Conservation (phyloP, 2,113 vertebrate species). For the Muntiacus muntjak region DNA sequence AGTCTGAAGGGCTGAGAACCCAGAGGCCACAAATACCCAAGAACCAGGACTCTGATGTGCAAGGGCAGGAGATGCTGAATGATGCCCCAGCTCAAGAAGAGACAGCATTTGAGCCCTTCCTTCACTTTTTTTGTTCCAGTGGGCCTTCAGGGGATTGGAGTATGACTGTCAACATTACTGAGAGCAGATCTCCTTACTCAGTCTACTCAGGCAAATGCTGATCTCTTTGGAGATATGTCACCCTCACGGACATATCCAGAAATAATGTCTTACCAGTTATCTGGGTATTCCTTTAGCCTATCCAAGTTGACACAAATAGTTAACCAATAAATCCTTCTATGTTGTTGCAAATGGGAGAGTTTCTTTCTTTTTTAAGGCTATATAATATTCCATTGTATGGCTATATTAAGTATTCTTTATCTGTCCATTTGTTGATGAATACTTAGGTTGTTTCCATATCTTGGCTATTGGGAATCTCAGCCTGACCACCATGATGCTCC, state of each 20-base stretch:
- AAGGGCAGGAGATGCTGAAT: not conserved
- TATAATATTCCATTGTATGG: not conserved
- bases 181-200: not conserved
- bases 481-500: not conserved
- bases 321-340: not conserved
- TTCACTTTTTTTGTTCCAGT: not conserved
- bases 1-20: not conserved
- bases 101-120: not conserved
- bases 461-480: not conserved
- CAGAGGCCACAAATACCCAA: not conserved
- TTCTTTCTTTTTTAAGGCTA: not conserved
- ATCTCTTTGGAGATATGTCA: not conserved
- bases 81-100: not conserved
- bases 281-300: not conserved
- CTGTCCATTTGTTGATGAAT: not conserved
- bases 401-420: not conserved
- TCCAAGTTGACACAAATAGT: not conserved
- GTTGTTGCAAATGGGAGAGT: not conserved
- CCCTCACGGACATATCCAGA: not conserved
- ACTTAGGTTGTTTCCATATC: not conserved
- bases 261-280: not conserved
- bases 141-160: not conserved
- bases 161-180: no score
- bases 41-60: not conserved
- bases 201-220: not conserved